Conservation (phyloP, 2,888 invertebrate species). For the Pristionchus japonicus region DNA sequence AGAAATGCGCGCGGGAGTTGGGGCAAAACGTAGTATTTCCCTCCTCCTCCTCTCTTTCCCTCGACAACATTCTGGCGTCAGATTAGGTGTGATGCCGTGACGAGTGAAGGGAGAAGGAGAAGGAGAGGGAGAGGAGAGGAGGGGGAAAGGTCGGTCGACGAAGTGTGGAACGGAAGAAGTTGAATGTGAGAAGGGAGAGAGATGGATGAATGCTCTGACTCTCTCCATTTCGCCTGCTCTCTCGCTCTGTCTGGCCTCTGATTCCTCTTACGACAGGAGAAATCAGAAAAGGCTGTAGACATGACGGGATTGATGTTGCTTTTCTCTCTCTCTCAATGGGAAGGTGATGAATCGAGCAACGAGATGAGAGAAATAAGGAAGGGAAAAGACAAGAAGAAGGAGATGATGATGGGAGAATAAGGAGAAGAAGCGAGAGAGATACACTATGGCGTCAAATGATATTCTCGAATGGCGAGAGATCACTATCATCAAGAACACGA, state of each 20-base stretch:
- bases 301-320: not conserved
- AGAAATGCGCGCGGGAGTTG: not conserved
- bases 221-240: too few relatives aligned
- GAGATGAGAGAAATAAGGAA: not conserved
- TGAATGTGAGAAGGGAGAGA: not conserved
- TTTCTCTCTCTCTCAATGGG: too few relatives aligned
- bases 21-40: not conserved
- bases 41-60: not conserved
- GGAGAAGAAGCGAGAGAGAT: not conserved
- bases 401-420: not conserved
- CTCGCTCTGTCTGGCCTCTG: too few relatives aligned
- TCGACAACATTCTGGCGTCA: conserved; percentile 26
- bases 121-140: conserved; percentile 1
- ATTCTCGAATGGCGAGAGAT: not conserved
- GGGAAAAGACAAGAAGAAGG: too few relatives aligned
- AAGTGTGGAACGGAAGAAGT: not conserved
- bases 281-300: not conserved
- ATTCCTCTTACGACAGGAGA: too few relatives aligned
- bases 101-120: conserved; percentile 25
- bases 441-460: not conserved
- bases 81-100: not conserved
- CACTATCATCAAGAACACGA: not conserved
- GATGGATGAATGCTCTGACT: too few relatives aligned
- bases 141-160: not conserved
- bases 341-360: not conserved